Evolutionary conservation across 2,113 vertebrate species (phyloP).

Genomic region (Leptosomus discolor): DNA sequence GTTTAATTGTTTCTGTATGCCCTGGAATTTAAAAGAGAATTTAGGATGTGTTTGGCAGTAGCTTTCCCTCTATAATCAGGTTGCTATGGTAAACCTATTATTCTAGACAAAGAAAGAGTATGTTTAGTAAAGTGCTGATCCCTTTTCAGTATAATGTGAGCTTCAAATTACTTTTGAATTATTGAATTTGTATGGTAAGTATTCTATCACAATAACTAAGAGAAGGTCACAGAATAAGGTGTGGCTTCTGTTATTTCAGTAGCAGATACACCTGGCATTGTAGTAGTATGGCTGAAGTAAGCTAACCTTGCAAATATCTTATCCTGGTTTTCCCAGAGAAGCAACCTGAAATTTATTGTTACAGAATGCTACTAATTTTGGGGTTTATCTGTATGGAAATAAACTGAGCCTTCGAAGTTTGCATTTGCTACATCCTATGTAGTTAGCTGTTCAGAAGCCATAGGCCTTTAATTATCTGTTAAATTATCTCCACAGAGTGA

Average conservation of each 20-base stretch:
- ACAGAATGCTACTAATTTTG: background rate
- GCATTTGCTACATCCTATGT: background rate
- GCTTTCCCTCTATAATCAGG: conserved; percentile 52
- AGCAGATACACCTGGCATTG: background rate
- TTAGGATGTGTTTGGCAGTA: conserved; percentile 47
- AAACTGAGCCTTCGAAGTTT: background rate
- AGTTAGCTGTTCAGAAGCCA: background rate
- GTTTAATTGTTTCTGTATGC: conserved; percentile 54
- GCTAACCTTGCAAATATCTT: background rate
- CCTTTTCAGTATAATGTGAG: conserved; percentile 55
- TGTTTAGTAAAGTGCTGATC: conserved; percentile 61
- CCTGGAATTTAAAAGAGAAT: conserved; percentile 51
- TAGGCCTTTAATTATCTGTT: background rate
- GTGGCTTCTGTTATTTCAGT: background rate
- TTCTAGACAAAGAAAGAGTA: conserved; percentile 49
- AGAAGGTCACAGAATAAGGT: background rate
- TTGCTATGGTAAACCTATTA: conserved; percentile 78
- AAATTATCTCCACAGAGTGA: background rate
- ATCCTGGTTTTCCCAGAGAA: background rate
- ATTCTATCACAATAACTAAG: conserved; percentile 8
- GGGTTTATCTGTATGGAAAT: background rate
- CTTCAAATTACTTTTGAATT: conserved; percentile 58
- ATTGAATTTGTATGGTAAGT: conserved; percentile 18
- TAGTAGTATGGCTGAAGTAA: background rate
- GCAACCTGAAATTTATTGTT: background rate